These are phyloP conservation scores for Phycodurus eques DNA, from an alignment of 2,113 vertebrate genomes.

Conservation along the genomic window DNA sequence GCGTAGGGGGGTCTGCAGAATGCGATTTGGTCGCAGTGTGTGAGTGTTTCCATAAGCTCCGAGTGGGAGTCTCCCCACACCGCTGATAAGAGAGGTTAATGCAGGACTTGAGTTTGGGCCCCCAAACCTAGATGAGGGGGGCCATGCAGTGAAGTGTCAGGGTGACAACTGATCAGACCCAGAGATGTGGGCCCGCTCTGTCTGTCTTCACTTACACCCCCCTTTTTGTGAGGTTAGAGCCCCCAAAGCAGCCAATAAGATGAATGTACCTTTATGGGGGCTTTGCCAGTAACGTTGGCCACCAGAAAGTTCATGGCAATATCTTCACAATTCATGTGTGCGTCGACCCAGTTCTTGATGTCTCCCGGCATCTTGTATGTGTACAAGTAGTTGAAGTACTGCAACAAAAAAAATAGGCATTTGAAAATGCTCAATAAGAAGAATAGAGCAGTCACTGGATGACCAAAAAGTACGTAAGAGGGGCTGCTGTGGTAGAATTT, in stretches of 20 bases:
- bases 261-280: conserved; percentile 90
- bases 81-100: conserved; percentile 73
- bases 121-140: conserved; percentile 62
- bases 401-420: conserved; percentile 28
- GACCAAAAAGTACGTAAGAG: conserved; percentile 21
- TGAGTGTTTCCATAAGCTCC: conserved; percentile 47
- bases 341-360: conserved; percentile 98
- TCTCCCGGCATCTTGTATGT: conserved; percentile 99
- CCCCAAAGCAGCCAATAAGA: neutral
- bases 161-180: conserved; percentile 70
- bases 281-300: conserved; percentile 96
- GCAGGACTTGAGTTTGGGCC: conserved; percentile 50
- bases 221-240: conserved; percentile 6
- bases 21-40: conserved; percentile 53
- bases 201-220: conserved; percentile 40
- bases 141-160: conserved; percentile 34
- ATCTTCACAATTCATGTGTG: conserved; percentile 98
- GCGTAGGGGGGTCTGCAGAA: conserved; percentile 33
- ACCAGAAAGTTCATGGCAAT: conserved; percentile 99
- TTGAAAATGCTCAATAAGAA: neutral
- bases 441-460: conserved; percentile 4
- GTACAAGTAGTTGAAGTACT: conserved; percentile 99
- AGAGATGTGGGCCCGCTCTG: conserved; percentile 45
- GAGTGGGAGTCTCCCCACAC: conserved; percentile 58
- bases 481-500: conserved; percentile 8